Base-by-base conservation (phyloP, 64 coral and sea anemone species). In the Dendrophyllia cribrosa region DNA sequence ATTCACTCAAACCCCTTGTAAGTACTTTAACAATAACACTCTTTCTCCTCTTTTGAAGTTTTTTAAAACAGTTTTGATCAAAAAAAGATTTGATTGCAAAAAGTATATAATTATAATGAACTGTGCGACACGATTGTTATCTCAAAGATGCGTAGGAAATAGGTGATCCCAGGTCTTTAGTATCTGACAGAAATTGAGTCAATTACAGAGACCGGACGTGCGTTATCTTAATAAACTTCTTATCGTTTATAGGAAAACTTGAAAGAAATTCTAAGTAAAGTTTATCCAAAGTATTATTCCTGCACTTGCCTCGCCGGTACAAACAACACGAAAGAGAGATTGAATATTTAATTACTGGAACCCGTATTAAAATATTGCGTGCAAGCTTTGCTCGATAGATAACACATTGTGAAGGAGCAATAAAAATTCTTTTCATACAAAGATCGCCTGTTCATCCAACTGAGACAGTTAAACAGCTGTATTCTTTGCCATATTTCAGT, bases 1-100 rank as follows among this genome's bases (percentile, higher is more conserved):
- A 91, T 78, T 7, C 52, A 50, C 1, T 19, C 20, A 9, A 91
- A 91, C 12, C 89, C 89, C 22, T 4, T 74, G 89, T 91, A 83
- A 91, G 89, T 91, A 83, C 19, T 19, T 3, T 2, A 26, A 19
- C 49, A 11, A 9, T 20, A 13, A 56, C 7, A 56, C 1, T 20
- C 17, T 8, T 17, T 2, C 2, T 64, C 13, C 61, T 34, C 34
- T 34, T 34, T 34, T 34, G 34, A 64, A 13, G 19, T 64, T 43
- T 4, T 26, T 43, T 43, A 6, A 34, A 43, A 25, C n/a, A 11
- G 7, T 25, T 24, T 71, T 71, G 9, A 24, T 71, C 24, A n/a
- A 4, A 43, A 6, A 9, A 71, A 71, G 21, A 25, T 7, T 25
- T n/a, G 68, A 43, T 22, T 66, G 21, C 8, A 17, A 66, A 56